Evolutionary conservation across 2,888 invertebrate genomes (phyloP), one percentile per base, ranked within the genome.

Genomic region (Leistus spinibarbis): DNA sequence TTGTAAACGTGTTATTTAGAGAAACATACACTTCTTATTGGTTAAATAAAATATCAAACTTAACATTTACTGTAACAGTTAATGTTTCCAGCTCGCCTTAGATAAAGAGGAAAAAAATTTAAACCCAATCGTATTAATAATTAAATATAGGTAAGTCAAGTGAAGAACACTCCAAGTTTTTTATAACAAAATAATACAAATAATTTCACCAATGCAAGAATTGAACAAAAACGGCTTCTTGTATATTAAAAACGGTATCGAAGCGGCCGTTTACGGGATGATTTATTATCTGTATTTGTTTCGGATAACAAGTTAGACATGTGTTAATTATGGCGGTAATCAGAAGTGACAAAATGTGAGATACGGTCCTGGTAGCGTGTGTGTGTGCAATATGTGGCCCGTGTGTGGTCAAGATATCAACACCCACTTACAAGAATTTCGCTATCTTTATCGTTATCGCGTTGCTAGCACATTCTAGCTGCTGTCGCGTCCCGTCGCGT

Each of bases 361-460:
- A 60, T 60, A 60, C 22, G 60, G 60, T 4, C 7, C 22, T 20
- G 54, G 23, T 13, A 7, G 54, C 54, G 54, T 64, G 64, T 63
- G 54, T 24, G 54, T 64, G 64, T 63, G 71, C 71, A 71, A 60
- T 27, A 70, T 27, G 63, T 71, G 54, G 60, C 20, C 5, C 71
- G 71, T 70, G 70, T 71, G 71, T 71, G 71, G 71, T 64, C 71
- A 57, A 54, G 71, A 54, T 54, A 71, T 71, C 71, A 71, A 71
- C 71, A 71, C 71, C 71, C 71, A 71, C 71, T 71, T 71, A 64
- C 71, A 71, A 60, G 71, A 71, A 71, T 71, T 71, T 71, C 56
- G 71, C 71, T 71, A 71, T 71, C 71, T 64, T 60, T 60, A 60
- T 60, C 54, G 64, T 23, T 71, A 71, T 71, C 71, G 62, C 53